Evolutionary conservation across 1,140 invertebrate species (phyloP).

Genomic region (Aphaenogaster ashmeadi): DNA sequence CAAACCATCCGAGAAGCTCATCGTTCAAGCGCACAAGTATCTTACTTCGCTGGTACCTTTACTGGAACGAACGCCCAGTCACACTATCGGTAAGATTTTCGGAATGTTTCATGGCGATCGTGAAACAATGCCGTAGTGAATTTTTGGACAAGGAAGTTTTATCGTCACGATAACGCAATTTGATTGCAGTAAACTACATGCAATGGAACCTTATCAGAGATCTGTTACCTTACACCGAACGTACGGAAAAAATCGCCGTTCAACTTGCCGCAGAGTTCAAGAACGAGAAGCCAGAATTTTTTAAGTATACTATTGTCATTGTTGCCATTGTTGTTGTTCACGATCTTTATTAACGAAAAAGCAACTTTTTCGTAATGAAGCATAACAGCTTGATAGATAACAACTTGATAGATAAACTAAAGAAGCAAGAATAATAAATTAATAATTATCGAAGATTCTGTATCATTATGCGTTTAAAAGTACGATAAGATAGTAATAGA

Average conservation of each 20-base stretch:
- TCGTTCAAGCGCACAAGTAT: slow-evolving; percentile 15
- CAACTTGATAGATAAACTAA: no score
- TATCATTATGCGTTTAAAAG: no score
- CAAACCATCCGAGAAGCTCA: background rate
- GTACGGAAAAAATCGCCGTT: background rate
- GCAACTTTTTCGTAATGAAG: no score
- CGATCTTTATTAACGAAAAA: no score
- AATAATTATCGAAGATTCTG: no score
- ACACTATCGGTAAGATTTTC: slow-evolving; percentile 7
- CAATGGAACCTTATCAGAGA: background rate
- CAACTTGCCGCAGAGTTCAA: background rate
- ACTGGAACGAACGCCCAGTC: background rate
- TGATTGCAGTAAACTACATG: slow-evolving; percentile 24
- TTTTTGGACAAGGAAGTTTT: background rate
- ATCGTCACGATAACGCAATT: background rate
- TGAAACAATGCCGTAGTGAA: background rate
- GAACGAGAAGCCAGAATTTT: background rate
- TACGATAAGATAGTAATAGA: no score
- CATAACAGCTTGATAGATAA: no score
- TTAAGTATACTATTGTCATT: background rate
- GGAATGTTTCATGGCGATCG: background rate
- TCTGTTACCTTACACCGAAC: slow-evolving; percentile 6
- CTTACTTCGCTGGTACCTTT: background rate
- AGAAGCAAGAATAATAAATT: no score
- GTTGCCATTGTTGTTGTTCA: background rate